These are phyloP conservation scores for Tamias sibiricus DNA, from an alignment of 2,113 vertebrate genomes.

Conservation along the genomic window DNA sequence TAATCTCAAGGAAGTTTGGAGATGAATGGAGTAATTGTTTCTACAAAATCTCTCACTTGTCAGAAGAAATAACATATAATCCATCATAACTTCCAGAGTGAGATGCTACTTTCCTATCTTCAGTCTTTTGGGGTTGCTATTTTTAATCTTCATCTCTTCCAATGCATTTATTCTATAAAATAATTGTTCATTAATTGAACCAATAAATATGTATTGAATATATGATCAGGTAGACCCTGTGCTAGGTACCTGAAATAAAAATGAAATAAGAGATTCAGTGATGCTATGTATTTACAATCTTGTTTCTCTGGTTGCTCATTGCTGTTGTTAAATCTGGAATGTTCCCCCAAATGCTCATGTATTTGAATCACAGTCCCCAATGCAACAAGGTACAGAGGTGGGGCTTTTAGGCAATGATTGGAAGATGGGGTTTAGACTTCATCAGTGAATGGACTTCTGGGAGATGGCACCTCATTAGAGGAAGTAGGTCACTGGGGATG, in stretches of 20 bases:
- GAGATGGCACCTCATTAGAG: no score
- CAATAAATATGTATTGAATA: background rate
- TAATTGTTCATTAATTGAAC: background rate
- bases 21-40: conserved; percentile 48
- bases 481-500: no score
- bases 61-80: conserved; percentile 49
- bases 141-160: background rate
- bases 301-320: background rate
- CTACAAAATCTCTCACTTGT: conserved; percentile 51
- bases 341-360: no score
- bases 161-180: background rate
- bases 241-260: background rate
- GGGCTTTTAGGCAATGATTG: no score
- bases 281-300: background rate
- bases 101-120: background rate
- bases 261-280: background rate
- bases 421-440: no score
- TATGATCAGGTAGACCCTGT: background rate
- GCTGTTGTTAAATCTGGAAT: no score
- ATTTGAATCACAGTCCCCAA: no score
- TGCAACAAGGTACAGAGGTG: no score
- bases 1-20: conserved; percentile 57
- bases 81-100: background rate
- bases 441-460: no score
- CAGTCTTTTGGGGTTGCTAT: background rate